These are phyloP conservation scores for Halictus ligatus DNA, from an alignment of 2,888 invertebrate genomes.

Conservation along the genomic window DNA sequence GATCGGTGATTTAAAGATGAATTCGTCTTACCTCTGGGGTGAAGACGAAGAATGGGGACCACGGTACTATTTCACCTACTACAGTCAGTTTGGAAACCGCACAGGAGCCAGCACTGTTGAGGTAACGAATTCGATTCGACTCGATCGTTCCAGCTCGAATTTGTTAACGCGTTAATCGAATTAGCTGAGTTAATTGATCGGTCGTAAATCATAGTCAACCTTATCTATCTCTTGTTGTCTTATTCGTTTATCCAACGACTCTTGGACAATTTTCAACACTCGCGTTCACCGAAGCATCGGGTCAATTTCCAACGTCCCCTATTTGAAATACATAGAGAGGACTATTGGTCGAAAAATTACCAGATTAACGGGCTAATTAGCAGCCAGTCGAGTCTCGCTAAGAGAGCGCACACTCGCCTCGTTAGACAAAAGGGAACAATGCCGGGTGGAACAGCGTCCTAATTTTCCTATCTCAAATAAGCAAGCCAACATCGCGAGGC, in stretches of 20 bases:
- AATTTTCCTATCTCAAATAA: not conserved
- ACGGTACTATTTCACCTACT: constrained; percentile 86
- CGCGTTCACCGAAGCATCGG: not conserved
- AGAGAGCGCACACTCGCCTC: not conserved
- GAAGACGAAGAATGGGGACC: constrained; percentile 86
- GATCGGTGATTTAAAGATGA: constrained; percentile 70
- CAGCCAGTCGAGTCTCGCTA: not conserved
- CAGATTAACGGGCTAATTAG: not conserved
- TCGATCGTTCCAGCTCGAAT: not conserved
- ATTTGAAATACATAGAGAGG: not conserved
- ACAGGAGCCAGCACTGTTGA: constrained; percentile 81
- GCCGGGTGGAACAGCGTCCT: not conserved
- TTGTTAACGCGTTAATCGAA: no score
- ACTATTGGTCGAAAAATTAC: not conserved
- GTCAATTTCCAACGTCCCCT: not conserved
- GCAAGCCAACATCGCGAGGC: not conserved
- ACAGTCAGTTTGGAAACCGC: constrained; percentile 85
- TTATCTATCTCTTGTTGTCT: not conserved
- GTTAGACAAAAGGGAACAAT: not conserved
- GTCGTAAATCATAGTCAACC: no score
- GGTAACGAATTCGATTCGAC: constrained; percentile 67
- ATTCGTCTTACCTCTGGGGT: constrained; percentile 86
- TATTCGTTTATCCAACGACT: not conserved
- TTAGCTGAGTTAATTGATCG: no score
- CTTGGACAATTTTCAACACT: not conserved